Evolutionary conservation across 2,888 invertebrate genomes (phyloP), one percentile per base, ranked within the genome.

Genomic region (Drymonia ruficornis): DNA sequence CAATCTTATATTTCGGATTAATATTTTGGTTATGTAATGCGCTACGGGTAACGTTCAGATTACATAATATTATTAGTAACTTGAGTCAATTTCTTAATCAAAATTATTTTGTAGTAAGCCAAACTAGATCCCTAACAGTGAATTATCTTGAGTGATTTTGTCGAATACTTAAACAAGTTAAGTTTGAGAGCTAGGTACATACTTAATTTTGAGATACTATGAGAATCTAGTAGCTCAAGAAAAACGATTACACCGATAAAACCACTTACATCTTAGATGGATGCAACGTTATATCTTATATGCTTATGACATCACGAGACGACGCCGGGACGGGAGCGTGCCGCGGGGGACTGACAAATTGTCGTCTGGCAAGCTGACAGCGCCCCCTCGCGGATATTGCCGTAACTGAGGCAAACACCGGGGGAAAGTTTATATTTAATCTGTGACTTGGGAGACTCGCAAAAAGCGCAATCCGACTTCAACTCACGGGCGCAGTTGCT

Each of bases 401-500:
- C 70, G 70, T 70, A 70, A 70, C 70, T 70, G 72, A 72, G 56
- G 67, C 72, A 72, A 72, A 70, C 68, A 72, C 67, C 63, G 60
- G 63, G 66, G 56, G 61, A 76, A 85, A 86, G 78, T 84, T 86
- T 83, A 78, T 81, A 81, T 86, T 84, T 84, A 84, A 84, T 84
- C 85, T 81, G 65, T 59, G 67, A 70, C 70, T 67, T 73, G 64
- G 58, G 64, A 70, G 59, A 59, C 56, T 65, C 62, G 69, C 70
- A 76, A 78, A 81, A 82, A 81, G 77, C 68, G 70, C 78, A 74
- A 76, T 76, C 69, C 73, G 70, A 68, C 68, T 66, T 71, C 66
- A 70, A 58, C 58, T 71, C 68, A 13, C 36, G 36, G 16, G 63
- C 69, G 67, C 66, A 68, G 69, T 60, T 66, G 57, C 64, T 69